Conservation (phyloP, 1,140 invertebrate genomes). For the Tetragonula clypearis region DNA sequence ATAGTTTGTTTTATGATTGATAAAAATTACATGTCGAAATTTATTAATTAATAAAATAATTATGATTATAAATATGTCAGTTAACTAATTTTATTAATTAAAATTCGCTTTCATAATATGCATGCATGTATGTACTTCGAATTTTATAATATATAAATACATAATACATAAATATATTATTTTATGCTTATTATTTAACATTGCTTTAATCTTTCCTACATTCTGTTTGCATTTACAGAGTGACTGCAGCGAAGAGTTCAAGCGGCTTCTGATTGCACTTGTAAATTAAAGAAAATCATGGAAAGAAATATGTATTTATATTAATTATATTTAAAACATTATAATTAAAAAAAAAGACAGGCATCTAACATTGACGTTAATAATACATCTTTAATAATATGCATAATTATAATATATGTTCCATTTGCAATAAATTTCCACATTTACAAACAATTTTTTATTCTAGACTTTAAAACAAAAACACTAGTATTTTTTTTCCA, state of each 20-base stretch:
- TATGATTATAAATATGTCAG: not conserved
- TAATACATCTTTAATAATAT: conserved; percentile 36
- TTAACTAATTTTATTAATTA: conserved; percentile 55
- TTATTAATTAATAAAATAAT: conserved; percentile 7
- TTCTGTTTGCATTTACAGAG: conserved; percentile 79
- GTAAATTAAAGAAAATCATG: conserved; percentile 74
- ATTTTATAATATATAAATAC: no score
- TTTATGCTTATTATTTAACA: conserved; percentile 20
- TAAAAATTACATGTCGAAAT: not conserved
- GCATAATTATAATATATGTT: conserved; percentile 44
- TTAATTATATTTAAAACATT: conserved; percentile 46
- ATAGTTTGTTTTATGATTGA: not conserved
- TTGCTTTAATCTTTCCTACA: conserved; percentile 42
- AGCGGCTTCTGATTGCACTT: conserved; percentile 82
- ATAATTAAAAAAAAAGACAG: conserved; percentile 31
- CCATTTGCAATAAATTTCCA: conserved; percentile 53
- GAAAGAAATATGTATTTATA: conserved; percentile 50
- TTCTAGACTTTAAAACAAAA: conserved; percentile 29
- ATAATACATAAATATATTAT: conserved; percentile 47
- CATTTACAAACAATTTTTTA: conserved; percentile 22
- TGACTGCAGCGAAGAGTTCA: conserved; percentile 84
- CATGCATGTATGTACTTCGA: conserved; percentile 26
- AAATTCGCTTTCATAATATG: conserved; percentile 5
- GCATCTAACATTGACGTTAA: conserved; percentile 50
- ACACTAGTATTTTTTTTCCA: conserved; percentile 75